phyloP scores from a whole-genome alignment of 2,797 vertebrate genomes.

The Lithobates sylvaticus region DNA sequence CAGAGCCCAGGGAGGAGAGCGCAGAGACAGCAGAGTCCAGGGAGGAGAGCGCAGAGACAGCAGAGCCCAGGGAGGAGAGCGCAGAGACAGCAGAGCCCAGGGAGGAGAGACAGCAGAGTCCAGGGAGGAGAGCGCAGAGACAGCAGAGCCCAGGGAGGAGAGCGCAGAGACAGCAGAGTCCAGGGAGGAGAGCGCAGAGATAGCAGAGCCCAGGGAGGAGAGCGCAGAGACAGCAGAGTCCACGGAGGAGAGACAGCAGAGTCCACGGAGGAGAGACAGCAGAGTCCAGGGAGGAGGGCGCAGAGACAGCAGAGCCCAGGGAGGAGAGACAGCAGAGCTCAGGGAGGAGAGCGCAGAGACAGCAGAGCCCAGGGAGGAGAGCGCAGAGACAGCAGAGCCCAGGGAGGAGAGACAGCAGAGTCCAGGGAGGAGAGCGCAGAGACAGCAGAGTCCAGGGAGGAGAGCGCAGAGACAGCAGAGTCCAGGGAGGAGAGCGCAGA shows the following conservation, averaged over 20 bases:
- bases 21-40: neutral
- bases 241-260: no score
- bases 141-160: neutral
- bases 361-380: no score
- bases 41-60: neutral
- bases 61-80: neutral
- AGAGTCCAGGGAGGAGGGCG: no score
- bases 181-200: neutral
- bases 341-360: no score
- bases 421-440: neutral
- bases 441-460: no score
- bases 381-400: no score
- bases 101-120: neutral
- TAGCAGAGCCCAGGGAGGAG: no score
- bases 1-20: neutral
- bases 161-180: neutral
- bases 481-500: neutral
- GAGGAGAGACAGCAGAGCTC: no score
- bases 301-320: no score
- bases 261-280: no score
- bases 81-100: neutral
- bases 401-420: no score
- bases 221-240: no score
- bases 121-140: neutral
- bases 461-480: neutral